Percentiles rank a stretch among this genome's conserved stretches.
Evolutionary conservation across 2,888 invertebrate species (phyloP).

Genomic region (Andrena hattorfiana): DNA sequence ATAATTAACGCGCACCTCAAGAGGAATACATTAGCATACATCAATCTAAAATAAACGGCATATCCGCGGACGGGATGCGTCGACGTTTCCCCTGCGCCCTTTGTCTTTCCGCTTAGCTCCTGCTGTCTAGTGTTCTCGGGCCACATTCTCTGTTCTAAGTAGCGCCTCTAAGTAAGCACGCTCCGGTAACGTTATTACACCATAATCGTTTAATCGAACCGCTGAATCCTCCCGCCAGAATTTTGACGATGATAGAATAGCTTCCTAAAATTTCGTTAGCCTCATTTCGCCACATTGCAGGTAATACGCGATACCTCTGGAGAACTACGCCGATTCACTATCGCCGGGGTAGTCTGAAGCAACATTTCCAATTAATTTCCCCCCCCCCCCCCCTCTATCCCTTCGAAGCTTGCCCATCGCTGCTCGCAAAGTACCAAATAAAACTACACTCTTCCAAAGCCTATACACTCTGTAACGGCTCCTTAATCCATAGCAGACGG

Average conservation of each 20-base stretch:
- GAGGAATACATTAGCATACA: constrained; percentile 71
- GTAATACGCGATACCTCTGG: too few species aligned
- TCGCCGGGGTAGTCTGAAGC: background rate
- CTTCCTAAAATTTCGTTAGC: too few species aligned
- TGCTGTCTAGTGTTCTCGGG: constrained; percentile 1
- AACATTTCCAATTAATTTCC: background rate
- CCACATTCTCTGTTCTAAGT: constrained; percentile 19
- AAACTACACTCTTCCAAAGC: background rate
- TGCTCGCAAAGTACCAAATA: background rate
- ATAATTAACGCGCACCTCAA: constrained; percentile 64
- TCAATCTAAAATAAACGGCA: constrained; percentile 70
- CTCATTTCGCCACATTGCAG: too few species aligned
- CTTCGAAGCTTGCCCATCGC: background rate
- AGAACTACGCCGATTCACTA: background rate
- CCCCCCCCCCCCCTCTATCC: background rate
- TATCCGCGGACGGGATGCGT: constrained; percentile 45
- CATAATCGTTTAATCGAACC: background rate
- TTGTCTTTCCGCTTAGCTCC: constrained; percentile 27
- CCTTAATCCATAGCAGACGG: constrained; percentile 31
- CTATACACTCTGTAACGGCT: constrained; percentile 1
- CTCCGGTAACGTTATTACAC: background rate
- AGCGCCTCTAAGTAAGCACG: constrained; percentile 19
- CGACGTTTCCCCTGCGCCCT: constrained; percentile 24
- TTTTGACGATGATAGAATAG: background rate
- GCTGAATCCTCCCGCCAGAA: too few species aligned